Percentiles rank a stretch among this genome's conserved stretches.
Conservation (phyloP, 1,140 invertebrate genomes). For the Eriosoma lanigerum region DNA sequence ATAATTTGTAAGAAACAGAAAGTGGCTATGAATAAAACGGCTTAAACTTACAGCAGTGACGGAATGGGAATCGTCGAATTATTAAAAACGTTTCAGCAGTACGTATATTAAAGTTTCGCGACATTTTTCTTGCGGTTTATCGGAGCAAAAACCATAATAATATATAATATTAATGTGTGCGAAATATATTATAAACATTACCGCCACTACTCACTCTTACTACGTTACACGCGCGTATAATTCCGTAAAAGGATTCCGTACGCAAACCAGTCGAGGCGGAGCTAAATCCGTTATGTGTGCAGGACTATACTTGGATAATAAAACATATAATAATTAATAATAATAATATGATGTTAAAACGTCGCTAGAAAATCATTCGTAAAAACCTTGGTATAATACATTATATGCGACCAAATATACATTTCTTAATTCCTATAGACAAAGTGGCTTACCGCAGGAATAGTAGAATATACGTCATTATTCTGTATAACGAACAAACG, state of each 20-base stretch:
- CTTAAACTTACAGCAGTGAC: too few species aligned
- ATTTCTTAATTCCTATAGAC: too few species aligned
- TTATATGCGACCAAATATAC: too few species aligned
- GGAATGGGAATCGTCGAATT: too few species aligned
- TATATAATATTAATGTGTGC: too few species aligned
- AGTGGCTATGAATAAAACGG: too few species aligned
- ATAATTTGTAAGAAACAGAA: too few species aligned
- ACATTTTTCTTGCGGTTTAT: too few species aligned
- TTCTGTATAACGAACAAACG: too few species aligned
- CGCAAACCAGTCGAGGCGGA: not conserved
- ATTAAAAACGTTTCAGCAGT: too few species aligned
- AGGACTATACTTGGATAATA: not conserved
- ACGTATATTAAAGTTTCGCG: too few species aligned
- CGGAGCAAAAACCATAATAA: not conserved
- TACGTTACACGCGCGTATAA: not conserved
- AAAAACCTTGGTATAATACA: not conserved
- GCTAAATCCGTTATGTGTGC: slow-evolving; percentile 3
- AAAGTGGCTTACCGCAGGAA: not conserved
- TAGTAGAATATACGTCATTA: not conserved
- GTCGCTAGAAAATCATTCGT: not conserved
- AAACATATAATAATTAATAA: not conserved
- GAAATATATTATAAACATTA: not conserved
- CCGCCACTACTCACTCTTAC: not conserved
- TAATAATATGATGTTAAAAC: not conserved
- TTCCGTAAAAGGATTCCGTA: not conserved